A percentile compares a stretch with the other conserved stretches of the same genome.
phyloP scores from a whole-genome alignment of 1,140 invertebrate genomes.

The Aphaenogaster rudis region DNA sequence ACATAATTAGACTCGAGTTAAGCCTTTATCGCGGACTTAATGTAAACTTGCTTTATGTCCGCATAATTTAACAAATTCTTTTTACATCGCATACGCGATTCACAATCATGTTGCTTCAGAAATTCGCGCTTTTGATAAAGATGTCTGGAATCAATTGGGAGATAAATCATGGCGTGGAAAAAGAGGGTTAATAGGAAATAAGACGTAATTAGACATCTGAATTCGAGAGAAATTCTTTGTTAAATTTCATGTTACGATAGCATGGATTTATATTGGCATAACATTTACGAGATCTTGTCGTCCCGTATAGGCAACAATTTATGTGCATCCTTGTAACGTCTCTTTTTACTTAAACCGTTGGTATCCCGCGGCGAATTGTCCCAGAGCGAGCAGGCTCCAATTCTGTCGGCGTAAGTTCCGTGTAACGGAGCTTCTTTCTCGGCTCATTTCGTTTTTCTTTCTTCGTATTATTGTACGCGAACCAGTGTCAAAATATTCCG shows the following conservation, averaged over 20 bases:
- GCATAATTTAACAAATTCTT: neutral
- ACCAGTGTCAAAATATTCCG: slow-evolving; percentile 80
- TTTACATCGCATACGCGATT: neutral
- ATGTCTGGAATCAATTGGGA: neutral
- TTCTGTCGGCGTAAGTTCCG: slow-evolving; percentile 9
- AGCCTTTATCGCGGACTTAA: neutral
- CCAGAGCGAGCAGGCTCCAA: neutral
- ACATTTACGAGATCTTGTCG: slow-evolving; percentile 37
- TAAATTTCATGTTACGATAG: neutral
- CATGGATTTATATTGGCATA: neutral
- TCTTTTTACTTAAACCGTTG: slow-evolving; percentile 40
- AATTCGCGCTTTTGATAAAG: neutral
- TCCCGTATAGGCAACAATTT: slow-evolving; percentile 22
- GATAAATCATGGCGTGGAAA: neutral
- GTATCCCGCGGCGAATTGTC: slow-evolving; percentile 39
- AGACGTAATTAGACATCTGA: slow-evolving; percentile 14
- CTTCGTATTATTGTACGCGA: slow-evolving; percentile 19
- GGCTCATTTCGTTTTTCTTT: slow-evolving; percentile 45
- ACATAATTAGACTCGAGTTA: slow-evolving; percentile 13
- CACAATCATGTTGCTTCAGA: neutral
- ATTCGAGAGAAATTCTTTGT: neutral
- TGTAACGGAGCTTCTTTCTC: slow-evolving; percentile 36
- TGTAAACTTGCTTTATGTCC: slow-evolving; percentile 1
- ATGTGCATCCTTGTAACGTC: slow-evolving; percentile 34
- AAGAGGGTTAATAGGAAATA: neutral